phyloP scores from a whole-genome alignment of 2,113 vertebrate species.

The Ptilorrhoa leucosticta region DNA sequence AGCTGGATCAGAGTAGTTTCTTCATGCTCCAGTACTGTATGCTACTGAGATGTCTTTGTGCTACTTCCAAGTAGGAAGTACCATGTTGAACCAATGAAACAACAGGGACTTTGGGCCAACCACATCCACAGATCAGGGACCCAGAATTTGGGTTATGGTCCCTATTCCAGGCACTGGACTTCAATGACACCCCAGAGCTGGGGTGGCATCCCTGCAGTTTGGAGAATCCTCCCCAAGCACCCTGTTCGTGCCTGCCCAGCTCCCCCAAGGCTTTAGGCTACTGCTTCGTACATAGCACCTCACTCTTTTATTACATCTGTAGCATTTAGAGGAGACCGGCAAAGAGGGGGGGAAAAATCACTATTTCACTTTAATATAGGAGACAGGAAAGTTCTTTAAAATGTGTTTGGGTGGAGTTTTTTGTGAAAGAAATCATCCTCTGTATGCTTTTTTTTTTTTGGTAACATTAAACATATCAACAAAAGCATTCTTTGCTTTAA shows the following conservation, averaged over 20 bases:
- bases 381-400: not conserved
- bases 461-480: not conserved
- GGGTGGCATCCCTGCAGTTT: not conserved
- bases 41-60: not conserved
- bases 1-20: not conserved
- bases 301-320: not conserved
- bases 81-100: not conserved
- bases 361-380: not conserved
- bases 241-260: not conserved
- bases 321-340: not conserved
- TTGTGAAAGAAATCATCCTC: not conserved
- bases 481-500: not conserved
- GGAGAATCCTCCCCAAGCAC: not conserved
- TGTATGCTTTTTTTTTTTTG: not conserved
- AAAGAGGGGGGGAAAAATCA: accelerated
- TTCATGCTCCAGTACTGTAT: not conserved
- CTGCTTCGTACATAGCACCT: not conserved
- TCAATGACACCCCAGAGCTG: not conserved
- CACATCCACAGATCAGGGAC: not conserved
- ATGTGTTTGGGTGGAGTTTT: not conserved
- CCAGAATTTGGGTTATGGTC: not conserved
- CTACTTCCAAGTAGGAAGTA: not conserved
- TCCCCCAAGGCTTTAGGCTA: not conserved
- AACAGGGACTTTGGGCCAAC: not conserved
- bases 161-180: not conserved